Percentiles rank a stretch among this genome's conserved stretches.
phyloP scores from a whole-genome alignment of 2,888 invertebrate genomes.

The Dromius quadrimaculatus region DNA sequence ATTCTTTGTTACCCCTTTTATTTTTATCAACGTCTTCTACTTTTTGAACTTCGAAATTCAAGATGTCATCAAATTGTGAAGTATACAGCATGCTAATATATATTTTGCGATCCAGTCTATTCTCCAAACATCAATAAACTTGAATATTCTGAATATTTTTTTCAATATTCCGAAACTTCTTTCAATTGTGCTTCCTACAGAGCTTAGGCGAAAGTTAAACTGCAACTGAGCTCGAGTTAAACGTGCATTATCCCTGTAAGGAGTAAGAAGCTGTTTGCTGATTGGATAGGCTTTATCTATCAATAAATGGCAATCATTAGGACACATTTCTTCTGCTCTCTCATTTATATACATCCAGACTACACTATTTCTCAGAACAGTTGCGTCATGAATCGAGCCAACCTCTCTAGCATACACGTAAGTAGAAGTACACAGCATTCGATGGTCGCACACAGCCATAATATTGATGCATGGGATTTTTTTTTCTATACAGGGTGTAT shows the following conservation, averaged over 20 bases:
- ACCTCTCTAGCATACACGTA: not conserved
- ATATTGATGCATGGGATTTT: too few relatives aligned
- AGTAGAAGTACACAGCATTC: too few relatives aligned
- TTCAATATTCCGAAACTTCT: not conserved
- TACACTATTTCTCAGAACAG: not conserved
- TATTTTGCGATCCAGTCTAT: too few relatives aligned
- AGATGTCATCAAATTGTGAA: too few relatives aligned
- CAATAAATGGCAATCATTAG: not conserved
- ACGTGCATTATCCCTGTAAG: not conserved
- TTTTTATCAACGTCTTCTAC: too few relatives aligned
- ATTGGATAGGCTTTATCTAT: not conserved
- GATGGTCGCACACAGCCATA: too few relatives aligned
- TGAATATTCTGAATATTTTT: not conserved
- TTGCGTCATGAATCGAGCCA: not conserved
- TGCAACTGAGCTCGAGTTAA: not conserved
- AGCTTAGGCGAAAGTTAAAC: not conserved
- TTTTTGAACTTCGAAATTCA: too few relatives aligned
- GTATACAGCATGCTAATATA: too few relatives aligned
- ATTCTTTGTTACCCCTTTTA: too few relatives aligned
- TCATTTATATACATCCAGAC: not conserved
- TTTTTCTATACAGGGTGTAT: too few relatives aligned
- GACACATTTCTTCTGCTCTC: not conserved
- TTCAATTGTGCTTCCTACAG: not conserved
- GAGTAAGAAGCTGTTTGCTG: not conserved
- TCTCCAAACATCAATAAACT: not conserved